phyloP scores from a whole-genome alignment of 2,113 vertebrate species.

The Formicarius rufipectus region DNA sequence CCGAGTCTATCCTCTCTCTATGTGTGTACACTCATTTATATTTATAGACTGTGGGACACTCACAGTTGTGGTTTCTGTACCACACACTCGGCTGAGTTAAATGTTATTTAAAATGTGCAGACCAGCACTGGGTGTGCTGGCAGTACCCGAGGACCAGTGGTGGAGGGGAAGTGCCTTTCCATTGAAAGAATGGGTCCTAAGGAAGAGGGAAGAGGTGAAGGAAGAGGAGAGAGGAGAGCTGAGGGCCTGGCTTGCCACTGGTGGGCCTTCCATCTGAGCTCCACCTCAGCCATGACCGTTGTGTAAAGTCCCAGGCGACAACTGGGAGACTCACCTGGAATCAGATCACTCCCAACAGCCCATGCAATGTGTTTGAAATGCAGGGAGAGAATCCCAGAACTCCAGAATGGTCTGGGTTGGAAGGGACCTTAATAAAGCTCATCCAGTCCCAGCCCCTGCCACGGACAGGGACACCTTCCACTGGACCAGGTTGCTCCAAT shows the following conservation, averaged over 20 bases:
- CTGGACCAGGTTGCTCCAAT: neutral
- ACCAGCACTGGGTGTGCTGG: neutral
- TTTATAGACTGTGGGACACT: neutral
- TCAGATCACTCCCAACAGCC: neutral
- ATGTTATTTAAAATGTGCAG: neutral
- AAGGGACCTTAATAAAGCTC: neutral
- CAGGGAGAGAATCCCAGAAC: neutral
- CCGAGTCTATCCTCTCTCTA: neutral
- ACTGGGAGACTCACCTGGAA: neutral
- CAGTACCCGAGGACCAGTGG: neutral
- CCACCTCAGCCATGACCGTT: neutral
- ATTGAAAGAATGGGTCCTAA: neutral
- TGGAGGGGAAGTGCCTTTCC: neutral
- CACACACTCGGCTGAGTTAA: neutral
- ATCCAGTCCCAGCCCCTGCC: neutral
- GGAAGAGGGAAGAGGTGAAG: neutral
- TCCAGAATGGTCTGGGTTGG: neutral
- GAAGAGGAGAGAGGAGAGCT: neutral
- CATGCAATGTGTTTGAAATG: fast-evolving
- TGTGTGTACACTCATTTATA: neutral
- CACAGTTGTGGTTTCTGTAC: neutral
- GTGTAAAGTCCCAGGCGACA: neutral
- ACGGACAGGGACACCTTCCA: neutral
- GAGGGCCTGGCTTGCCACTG: neutral
- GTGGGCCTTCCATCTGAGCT: neutral